Evolutionary conservation across 53 echinoderm and acorn worm species (phyloP).

Genomic region (Luidia sarsii): DNA sequence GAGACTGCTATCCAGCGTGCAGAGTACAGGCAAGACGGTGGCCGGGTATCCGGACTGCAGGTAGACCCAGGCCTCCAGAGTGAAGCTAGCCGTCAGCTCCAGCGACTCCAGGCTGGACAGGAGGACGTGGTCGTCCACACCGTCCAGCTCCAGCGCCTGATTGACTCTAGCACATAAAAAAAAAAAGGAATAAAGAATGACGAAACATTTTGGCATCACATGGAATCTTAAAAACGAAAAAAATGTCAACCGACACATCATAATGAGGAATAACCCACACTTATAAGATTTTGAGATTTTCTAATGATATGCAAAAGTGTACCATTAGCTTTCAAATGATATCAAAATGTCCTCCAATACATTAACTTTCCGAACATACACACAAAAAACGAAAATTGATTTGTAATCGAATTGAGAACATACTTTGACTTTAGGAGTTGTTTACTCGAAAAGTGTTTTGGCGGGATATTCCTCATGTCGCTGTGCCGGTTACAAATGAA

Average conservation of each 20-base stretch:
- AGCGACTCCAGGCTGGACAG: slow-evolving; percentile 72
- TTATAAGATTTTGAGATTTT: no score
- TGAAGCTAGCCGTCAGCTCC: slow-evolving; percentile 76
- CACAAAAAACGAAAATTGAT: no score
- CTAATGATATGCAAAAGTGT: no score
- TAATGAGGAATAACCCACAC: no score
- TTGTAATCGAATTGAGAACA: no score
- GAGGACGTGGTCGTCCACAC: slow-evolving; percentile 80
- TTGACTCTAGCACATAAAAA: slow-evolving; percentile 62
- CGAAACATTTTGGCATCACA: background rate
- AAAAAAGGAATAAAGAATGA: background rate
- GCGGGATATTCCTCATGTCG: no score
- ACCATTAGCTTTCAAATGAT: no score
- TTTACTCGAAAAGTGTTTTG: no score
- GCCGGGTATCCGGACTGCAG: slow-evolving; percentile 48
- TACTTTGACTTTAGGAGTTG: no score
- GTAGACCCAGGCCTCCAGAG: slow-evolving; percentile 86
- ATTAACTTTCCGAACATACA: no score
- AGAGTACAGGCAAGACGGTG: slow-evolving; percentile 66
- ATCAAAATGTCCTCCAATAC: no score
- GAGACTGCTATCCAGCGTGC: slow-evolving; percentile 67
- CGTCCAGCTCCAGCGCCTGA: slow-evolving; percentile 91
- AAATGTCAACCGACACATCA: background rate
- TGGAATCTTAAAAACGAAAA: background rate
- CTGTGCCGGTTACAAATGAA: no score